phyloP scores from a whole-genome alignment of 1,140 invertebrate genomes.

The Lithobius niger region DNA sequence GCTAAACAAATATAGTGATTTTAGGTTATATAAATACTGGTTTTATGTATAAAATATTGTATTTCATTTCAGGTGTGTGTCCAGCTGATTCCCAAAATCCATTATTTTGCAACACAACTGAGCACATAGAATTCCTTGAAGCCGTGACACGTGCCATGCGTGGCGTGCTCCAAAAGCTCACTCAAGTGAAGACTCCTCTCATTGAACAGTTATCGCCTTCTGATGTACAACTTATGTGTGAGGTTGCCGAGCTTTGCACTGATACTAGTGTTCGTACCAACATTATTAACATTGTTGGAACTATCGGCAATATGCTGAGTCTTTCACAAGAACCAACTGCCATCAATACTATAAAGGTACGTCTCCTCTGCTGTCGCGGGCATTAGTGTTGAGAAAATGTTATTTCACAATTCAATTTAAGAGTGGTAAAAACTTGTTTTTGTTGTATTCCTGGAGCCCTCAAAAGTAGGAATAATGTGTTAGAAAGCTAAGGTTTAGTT shows the following conservation, averaged over 20 bases:
- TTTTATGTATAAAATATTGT: no score
- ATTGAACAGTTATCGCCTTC: conserved; percentile 13
- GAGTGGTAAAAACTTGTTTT: no score
- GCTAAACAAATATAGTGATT: no score
- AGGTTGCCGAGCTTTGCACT: conserved; percentile 16
- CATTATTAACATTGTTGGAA: conserved; percentile 23
- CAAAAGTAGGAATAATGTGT: no score
- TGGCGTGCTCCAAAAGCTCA: conserved; percentile 38
- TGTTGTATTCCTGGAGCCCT: no score
- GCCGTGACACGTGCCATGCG: conserved; percentile 49
- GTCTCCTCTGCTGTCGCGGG: no score
- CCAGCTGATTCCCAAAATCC: not conserved
- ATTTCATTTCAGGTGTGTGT: not conserved
- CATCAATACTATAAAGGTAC: not conserved
- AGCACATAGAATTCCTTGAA: conserved; percentile 41
- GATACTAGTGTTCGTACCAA: conserved; percentile 23
- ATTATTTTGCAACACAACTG: conserved; percentile 11
- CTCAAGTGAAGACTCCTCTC: conserved; percentile 22
- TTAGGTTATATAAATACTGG: no score
- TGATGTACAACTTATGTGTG: conserved; percentile 22
- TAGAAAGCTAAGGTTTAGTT: no score
- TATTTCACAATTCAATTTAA: no score
- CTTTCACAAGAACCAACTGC: not conserved
- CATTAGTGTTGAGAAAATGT: no score
- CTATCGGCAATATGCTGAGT: conserved; percentile 18